Conservation (phyloP, 2,113 vertebrate species). For the Nesogale talazaci region DNA sequence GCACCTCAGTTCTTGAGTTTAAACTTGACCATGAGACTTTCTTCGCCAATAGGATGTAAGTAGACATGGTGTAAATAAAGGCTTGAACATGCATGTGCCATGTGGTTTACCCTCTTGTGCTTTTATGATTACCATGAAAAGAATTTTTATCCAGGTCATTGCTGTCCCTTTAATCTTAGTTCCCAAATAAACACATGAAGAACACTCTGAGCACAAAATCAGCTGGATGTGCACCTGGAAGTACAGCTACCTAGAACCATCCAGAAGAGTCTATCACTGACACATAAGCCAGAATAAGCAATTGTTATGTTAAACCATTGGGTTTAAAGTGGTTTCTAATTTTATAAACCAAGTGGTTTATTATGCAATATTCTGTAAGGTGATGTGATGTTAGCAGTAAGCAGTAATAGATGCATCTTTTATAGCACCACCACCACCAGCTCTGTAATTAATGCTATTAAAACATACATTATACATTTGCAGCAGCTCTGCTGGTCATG, state of each 20-base stretch:
- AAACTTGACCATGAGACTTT: neutral
- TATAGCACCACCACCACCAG: neutral
- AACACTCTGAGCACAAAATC: neutral
- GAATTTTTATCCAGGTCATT: neutral
- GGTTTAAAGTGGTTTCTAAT: neutral
- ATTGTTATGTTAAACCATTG: neutral
- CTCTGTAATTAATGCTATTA: neutral
- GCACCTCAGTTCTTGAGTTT: neutral
- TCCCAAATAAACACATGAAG: neutral
- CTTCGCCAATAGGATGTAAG: neutral
- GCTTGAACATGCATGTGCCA: neutral
- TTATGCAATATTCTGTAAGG: too few species aligned
- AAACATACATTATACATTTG: neutral
- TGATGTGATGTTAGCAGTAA: too few species aligned
- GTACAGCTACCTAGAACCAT: neutral
- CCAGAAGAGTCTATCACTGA: neutral
- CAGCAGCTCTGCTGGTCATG: neutral
- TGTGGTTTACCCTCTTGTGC: neutral
- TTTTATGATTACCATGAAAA: neutral
- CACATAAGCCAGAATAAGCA: neutral
- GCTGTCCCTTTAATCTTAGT: neutral
- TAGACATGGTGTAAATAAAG: neutral
- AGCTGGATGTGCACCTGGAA: neutral
- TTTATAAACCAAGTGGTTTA: too few species aligned
- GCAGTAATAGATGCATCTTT: neutral